Percentiles rank a stretch among this genome's conserved stretches.
phyloP scores from a whole-genome alignment of 2,113 vertebrate genomes.

The Maccullochella peelii region DNA sequence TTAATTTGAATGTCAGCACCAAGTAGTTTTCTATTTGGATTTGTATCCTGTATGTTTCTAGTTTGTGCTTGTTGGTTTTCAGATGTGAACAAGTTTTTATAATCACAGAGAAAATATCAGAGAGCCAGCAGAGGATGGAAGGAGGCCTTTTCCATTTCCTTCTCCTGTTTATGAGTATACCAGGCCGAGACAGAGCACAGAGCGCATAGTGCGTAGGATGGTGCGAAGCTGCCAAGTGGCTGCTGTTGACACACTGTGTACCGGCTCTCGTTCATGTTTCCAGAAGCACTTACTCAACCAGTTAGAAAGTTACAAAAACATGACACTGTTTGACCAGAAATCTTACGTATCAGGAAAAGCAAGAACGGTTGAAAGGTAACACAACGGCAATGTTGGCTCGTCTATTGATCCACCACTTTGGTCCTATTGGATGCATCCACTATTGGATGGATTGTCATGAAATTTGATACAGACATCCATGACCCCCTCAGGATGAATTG shows the following conservation, averaged over 20 bases:
- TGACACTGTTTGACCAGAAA: neutral
- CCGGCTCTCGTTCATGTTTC: neutral
- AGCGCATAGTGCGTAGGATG: neutral
- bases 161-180: constrained; percentile 27
- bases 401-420: no score
- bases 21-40: neutral
- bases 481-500: no score
- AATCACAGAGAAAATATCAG: no score
- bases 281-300: constrained; percentile 5
- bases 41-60: neutral
- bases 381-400: neutral
- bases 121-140: constrained; percentile 21
- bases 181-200: neutral
- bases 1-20: neutral
- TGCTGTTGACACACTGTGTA: neutral
- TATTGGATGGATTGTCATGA: neutral
- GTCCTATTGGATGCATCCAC: no score
- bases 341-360: neutral
- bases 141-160: constrained; percentile 45
- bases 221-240: neutral
- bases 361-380: neutral
- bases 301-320: neutral
- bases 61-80: neutral
- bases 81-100: neutral
- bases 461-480: neutral